phyloP scores from a whole-genome alignment of 2,113 vertebrate species.

The Potamarius usumacintae region DNA sequence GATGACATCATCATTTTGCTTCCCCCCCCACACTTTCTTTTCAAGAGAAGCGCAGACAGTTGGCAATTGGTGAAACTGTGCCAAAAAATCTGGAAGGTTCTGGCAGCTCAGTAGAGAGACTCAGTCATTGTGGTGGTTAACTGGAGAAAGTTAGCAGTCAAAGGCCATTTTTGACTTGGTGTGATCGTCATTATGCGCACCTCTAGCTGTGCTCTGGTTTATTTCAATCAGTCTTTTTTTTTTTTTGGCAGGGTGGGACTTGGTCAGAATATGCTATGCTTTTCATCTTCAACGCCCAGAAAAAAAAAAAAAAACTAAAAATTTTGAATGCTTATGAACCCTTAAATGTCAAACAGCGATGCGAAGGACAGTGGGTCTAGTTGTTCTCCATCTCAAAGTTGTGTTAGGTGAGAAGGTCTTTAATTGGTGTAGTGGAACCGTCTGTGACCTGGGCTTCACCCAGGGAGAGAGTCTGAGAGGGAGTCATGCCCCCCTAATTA shows the following conservation, averaged over 20 bases:
- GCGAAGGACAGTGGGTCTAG: neutral
- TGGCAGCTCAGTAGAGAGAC: constrained; percentile 6
- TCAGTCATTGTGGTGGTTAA: constrained; percentile 11
- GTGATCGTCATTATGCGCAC: neutral
- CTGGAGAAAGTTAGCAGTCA: neutral
- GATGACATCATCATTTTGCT: constrained; percentile 36
- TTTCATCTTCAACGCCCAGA: neutral
- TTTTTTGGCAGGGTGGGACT: neutral
- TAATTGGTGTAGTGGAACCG: constrained; percentile 36
- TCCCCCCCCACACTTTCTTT: constrained; percentile 19
- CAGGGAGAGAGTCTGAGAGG: constrained; percentile 1
- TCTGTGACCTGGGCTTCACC: constrained; percentile 39
- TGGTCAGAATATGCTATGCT: neutral
- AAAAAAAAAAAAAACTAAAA: neutral
- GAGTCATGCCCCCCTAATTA: constrained; percentile 43
- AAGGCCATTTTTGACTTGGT: neutral
- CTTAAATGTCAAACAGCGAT: neutral
- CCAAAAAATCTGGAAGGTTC: constrained; percentile 7
- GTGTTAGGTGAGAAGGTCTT: constrained; percentile 24
- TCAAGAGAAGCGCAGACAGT: constrained; percentile 20
- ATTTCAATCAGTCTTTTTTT: neutral
- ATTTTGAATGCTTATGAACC: neutral
- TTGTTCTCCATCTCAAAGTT: constrained; percentile 2
- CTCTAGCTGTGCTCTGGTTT: constrained; percentile 3
- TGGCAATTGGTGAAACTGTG: neutral